These are phyloP conservation scores for Maconellicoccus hirsutus DNA, from an alignment of 1,140 invertebrate genomes.

Conservation along the genomic window DNA sequence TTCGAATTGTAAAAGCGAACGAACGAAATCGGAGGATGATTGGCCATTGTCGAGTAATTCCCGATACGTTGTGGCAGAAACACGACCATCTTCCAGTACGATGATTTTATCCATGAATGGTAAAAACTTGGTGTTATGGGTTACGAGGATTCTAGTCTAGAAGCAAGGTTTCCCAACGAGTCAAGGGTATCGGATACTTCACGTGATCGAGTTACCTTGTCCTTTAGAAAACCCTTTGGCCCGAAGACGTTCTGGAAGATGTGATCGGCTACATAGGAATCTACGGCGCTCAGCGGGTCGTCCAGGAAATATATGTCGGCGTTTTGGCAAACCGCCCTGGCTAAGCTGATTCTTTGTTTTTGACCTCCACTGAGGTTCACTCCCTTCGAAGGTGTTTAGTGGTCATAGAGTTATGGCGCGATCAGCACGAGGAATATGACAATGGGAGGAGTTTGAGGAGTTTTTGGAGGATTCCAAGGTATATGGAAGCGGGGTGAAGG, in stretches of 20 bases:
- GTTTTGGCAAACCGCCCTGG: conserved; percentile 80
- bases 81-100: conserved; percentile 68
- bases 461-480: no score
- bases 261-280: conserved; percentile 85
- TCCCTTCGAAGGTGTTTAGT: conserved; percentile 35
- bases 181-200: not conserved
- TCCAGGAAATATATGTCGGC: conserved; percentile 84
- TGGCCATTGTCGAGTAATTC: conserved; percentile 66
- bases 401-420: no score
- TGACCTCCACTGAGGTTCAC: conserved; percentile 95
- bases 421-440: no score
- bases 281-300: conserved; percentile 88
- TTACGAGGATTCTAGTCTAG: conserved; percentile 67
- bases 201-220: conserved; percentile 39
- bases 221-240: conserved; percentile 57
- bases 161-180: not conserved
- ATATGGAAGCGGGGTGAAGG: no score
- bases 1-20: no score
- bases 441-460: no score
- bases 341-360: conserved; percentile 88
- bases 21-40: conserved; percentile 76
- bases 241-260: conserved; percentile 85
- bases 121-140: conserved; percentile 79
- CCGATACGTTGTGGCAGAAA: conserved; percentile 73
- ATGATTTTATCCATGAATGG: conserved; percentile 78